Evolutionary conservation across 2,113 vertebrate genomes (phyloP), one percentile per base, ranked within the genome.

Genomic region (Athene cunicularia): DNA sequence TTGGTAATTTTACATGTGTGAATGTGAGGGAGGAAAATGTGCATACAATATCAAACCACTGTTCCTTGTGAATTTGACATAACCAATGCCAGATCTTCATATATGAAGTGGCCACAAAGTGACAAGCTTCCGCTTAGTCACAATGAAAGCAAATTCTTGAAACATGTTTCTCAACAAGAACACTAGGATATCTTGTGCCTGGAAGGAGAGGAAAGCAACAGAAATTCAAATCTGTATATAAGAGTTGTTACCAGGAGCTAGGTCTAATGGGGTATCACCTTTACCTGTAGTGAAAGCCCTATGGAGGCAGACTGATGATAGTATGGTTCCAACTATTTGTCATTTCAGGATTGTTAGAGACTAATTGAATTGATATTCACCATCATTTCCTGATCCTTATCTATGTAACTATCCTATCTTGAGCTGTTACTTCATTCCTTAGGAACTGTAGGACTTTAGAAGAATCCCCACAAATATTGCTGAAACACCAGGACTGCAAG

Each of bases 71-170:
- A 74, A 73, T 80, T 88, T 91, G 84, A 71, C 43, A 33, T 43
- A 66, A 70, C 23, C 45, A 45, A 95, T 70, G 63, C 30, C 80
- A 80, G 20, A n/a, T 93, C 49, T 72, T 88, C n/a, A 20, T 64
- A 84, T 35, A 14, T 39, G 41, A 93, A 85, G 60, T 85, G 84
- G 91, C 86, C 93, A 76, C 76, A 56, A 72, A 95, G 86, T 75
- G 49, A 43, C 39, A 52, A 76, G 52, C 32, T 86, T 90, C 50
- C 21, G 14, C 63, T 90, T 45, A 20, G 35, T 53, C 39, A 73
- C 32, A 59, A 7, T 9, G 35, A 71, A 80, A 63, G 32, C 49
- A 58, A 76, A 37, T 55, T 67, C 16, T 43, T 67, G 76, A 77
- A 74, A 21, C 8, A 0, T 55, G 26, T 80, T 92, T 52, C 53